A percentile compares a stretch with the other conserved stretches of the same genome.
phyloP scores from a whole-genome alignment of 2,113 vertebrate genomes.

The Lepisosteus oculatus region DNA sequence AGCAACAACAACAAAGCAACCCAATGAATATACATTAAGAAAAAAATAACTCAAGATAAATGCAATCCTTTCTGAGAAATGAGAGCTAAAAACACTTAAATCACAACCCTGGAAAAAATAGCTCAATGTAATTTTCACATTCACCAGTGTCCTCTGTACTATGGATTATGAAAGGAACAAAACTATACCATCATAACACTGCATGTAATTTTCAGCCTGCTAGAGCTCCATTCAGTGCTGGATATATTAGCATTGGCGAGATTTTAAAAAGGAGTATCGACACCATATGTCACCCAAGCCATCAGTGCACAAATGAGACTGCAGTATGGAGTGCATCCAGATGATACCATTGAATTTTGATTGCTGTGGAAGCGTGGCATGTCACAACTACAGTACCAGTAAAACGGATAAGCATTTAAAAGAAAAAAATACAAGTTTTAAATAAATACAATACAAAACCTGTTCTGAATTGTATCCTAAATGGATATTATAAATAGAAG shows the following conservation, averaged over 20 bases:
- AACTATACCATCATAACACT: background rate
- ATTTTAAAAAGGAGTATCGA: background rate
- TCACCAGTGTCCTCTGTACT: no score
- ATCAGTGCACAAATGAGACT: background rate
- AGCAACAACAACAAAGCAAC: no score
- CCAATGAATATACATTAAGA: background rate
- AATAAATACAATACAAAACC: background rate
- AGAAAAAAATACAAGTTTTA: background rate
- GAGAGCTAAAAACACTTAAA: no score
- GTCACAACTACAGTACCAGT: background rate
- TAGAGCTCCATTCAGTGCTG: background rate
- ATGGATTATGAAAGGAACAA: background rate
- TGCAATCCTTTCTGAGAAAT: no score
- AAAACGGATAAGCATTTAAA: background rate
- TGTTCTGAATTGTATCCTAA: no score
- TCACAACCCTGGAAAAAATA: background rate
- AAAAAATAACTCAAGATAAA: background rate
- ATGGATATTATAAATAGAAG: no score
- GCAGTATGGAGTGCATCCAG: background rate
- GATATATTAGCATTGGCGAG: background rate
- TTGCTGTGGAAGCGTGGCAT: background rate
- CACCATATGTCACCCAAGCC: background rate
- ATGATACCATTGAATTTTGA: background rate
- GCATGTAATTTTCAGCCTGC: background rate
- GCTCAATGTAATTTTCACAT: background rate